Conservation (phyloP, 2,888 invertebrate species). For the Apeira syringaria region DNA sequence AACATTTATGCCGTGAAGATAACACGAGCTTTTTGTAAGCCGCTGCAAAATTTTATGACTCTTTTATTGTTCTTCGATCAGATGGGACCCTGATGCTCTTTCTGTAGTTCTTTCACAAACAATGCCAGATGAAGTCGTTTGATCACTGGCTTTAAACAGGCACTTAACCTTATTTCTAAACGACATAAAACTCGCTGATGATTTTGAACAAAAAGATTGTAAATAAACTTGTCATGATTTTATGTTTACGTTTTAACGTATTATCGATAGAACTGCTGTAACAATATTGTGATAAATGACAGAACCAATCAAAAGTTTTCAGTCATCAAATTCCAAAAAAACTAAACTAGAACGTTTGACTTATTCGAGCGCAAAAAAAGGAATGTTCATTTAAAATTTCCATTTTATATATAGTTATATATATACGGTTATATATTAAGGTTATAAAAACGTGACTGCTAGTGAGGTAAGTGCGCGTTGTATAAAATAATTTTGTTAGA, state of each 20-base stretch:
- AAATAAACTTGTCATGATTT: too few relatives aligned
- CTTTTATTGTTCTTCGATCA: constrained; percentile 72
- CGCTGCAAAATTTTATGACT: constrained; percentile 66
- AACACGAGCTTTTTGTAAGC: constrained; percentile 71
- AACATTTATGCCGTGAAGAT: constrained; percentile 75
- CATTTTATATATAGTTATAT: too few relatives aligned
- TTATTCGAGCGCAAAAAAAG: constrained; percentile 49
- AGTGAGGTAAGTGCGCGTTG: constrained; percentile 56
- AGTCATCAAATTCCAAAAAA: too few relatives aligned
- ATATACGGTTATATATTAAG: too few relatives aligned
- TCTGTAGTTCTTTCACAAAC: constrained; percentile 61
- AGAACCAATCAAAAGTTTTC: constrained; percentile 40
- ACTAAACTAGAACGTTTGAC: too few relatives aligned
- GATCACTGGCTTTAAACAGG: constrained; percentile 38
- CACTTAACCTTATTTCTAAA: constrained; percentile 32
- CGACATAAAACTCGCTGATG: constrained; percentile 10
- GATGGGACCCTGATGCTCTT: constrained; percentile 52
- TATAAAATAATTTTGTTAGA: constrained; percentile 57
- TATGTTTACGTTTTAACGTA: too few relatives aligned
- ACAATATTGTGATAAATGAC: too few relatives aligned
- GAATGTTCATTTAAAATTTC: constrained; percentile 68
- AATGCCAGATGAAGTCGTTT: constrained; percentile 51
- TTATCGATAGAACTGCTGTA: too few relatives aligned
- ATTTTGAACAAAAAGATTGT: constrained; percentile 18
- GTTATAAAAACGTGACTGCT: constrained; percentile 65